A percentile compares a stretch with the other conserved stretches of the same genome.
These are phyloP conservation scores for Drosophila malerkotliana DNA, from an alignment of 1,140 invertebrate genomes.

Conservation along the genomic window DNA sequence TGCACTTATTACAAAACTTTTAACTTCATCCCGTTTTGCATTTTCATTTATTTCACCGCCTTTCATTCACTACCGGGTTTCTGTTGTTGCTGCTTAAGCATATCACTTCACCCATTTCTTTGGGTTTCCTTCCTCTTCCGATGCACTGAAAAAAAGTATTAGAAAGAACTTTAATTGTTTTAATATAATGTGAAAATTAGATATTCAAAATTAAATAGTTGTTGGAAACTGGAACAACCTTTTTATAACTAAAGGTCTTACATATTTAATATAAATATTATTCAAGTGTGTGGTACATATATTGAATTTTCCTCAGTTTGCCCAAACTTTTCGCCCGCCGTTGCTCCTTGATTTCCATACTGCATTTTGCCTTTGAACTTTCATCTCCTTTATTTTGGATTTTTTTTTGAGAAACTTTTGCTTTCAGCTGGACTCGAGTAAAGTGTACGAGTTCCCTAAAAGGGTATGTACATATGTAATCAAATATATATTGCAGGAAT, in stretches of 20 bases:
- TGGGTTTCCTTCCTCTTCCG: slow-evolving; percentile 27
- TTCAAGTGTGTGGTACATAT: neutral
- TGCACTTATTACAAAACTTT: slow-evolving; percentile 66
- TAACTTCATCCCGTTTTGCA: slow-evolving; percentile 54
- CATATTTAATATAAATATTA: no score
- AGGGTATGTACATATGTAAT: neutral
- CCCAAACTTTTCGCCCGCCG: slow-evolving; percentile 20
- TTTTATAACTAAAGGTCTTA: no score
- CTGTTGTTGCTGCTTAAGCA: slow-evolving; percentile 40
- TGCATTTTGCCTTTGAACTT: slow-evolving; percentile 39
- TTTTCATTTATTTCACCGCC: slow-evolving; percentile 59
- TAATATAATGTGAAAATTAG: neutral
- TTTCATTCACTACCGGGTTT: slow-evolving; percentile 37
- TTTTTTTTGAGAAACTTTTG: slow-evolving; percentile 28
- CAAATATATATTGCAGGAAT: slow-evolving; percentile 16
- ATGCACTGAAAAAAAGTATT: slow-evolving; percentile 5
- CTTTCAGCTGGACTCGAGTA: slow-evolving; percentile 40
- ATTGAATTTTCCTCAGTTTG: neutral
- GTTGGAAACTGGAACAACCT: no score
- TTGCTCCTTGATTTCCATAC: slow-evolving; percentile 38
- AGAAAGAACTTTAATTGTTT: neutral
- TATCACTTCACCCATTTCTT: slow-evolving; percentile 54
- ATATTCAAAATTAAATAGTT: no score
- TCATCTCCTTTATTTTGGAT: slow-evolving; percentile 11
- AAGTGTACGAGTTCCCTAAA: slow-evolving; percentile 20